Base-by-base conservation (phyloP, 2,888 invertebrate species). In the Euzophera pinguis region DNA sequence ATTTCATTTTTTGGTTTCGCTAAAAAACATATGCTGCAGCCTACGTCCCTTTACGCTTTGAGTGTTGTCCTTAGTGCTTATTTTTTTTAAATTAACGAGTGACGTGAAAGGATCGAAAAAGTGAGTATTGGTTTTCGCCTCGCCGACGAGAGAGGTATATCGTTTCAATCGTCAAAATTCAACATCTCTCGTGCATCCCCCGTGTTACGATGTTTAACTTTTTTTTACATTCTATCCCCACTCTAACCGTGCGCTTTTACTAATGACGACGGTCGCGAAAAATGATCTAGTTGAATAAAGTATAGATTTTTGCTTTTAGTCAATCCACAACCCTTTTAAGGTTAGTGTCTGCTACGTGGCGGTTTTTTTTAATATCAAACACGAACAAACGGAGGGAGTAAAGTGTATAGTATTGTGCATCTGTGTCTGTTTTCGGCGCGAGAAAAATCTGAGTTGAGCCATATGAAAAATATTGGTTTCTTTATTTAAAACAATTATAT, bases 401-500 rank as follows among this genome's bases (percentile, higher is more conserved):
- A 67, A 76, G 75, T 71, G 75, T 73, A 14, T 77, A 88, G 89
- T 90, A 89, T 90, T 90, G 90, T 90, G 90, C 90, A 90, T 90
- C 90, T 78, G 60, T 65, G 79, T 79, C 71, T 79, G 78, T 80
- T 78, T 22, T 67, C 78, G 77, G 67, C 84, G 88, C 82, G 86
- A 78, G 78, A 65, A 52, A 49, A 56, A 61, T 50, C 47, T 50
- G 67, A 68, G 70, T 77, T 76, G n/a, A n/a, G 77, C 75, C 75
- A 69, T 66, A 61, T 41, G 14, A 32, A 32, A 14, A 4, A n/a
- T 32, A 6, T 47, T 12, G 1, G 1, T 47, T 35, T 17, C 35
- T 16, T 16, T 22, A 4, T 35, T 37, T 12, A 12, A 37, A 34
- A 34, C 3, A 6, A 34, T 8, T n/a, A 10, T n/a, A 35, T 35